These are phyloP conservation scores for Parelbella ahira DNA, from an alignment of 2,888 invertebrate genomes.

Conservation along the genomic window DNA sequence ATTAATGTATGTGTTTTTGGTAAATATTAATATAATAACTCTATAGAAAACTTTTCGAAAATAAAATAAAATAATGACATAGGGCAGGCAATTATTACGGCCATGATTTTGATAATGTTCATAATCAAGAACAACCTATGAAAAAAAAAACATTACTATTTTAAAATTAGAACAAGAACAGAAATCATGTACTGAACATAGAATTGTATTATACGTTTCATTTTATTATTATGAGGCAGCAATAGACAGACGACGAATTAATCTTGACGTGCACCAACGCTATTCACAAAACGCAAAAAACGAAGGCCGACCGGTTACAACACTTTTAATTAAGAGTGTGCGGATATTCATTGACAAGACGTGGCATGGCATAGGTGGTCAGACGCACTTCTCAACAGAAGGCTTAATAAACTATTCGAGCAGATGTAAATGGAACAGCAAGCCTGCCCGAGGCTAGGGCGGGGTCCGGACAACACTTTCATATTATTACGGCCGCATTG, in stretches of 20 bases:
- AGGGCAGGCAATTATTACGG: too few relatives aligned
- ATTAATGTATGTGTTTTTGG: too few relatives aligned
- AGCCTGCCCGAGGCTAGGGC: slow-evolving; percentile 74
- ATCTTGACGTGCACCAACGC: slow-evolving; percentile 22
- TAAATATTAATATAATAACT: too few relatives aligned
- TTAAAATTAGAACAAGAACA: too few relatives aligned
- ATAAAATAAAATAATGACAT: too few relatives aligned
- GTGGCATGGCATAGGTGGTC: slow-evolving; percentile 30
- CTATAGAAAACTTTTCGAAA: too few relatives aligned
- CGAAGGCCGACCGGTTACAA: slow-evolving; percentile 21
- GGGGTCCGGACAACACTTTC: slow-evolving; percentile 78
- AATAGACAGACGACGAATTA: slow-evolving; percentile 18
- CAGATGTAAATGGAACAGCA: slow-evolving; percentile 77
- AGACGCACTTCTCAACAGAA: slow-evolving; percentile 53
- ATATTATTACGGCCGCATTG: slow-evolving; percentile 71
- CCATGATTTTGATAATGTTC: too few relatives aligned
- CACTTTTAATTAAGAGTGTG: slow-evolving; percentile 25
- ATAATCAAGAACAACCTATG: too few relatives aligned
- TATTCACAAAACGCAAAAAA: slow-evolving; percentile 22
- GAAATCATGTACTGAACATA: too few relatives aligned
- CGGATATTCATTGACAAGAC: slow-evolving; percentile 26
- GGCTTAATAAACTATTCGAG: slow-evolving; percentile 75
- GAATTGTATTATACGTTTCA: too few relatives aligned
- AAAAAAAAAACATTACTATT: too few relatives aligned
- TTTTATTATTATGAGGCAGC: too few relatives aligned